Percentiles rank a stretch among this genome's conserved stretches.
phyloP scores from a whole-genome alignment of 2,888 invertebrate genomes.

The Ramazzottius varieornatus region DNA sequence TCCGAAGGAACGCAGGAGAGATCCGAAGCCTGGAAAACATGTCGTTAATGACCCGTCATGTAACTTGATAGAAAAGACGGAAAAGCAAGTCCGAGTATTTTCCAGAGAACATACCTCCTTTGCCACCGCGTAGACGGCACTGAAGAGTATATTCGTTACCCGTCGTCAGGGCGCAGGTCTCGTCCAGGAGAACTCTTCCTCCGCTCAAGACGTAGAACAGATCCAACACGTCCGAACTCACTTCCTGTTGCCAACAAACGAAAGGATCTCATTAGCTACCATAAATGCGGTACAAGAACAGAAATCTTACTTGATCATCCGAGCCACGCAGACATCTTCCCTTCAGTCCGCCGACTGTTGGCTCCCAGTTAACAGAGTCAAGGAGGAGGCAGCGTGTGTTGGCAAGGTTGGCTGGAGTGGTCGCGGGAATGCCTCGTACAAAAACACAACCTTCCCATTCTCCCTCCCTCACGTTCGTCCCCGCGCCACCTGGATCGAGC shows the following conservation, averaged over 20 bases:
- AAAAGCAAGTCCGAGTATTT: neutral
- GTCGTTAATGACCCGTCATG: neutral
- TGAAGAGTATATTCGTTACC: neutral
- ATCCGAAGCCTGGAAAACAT: conserved; percentile 44
- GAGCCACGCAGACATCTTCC: neutral
- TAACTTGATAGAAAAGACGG: neutral
- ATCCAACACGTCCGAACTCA: neutral
- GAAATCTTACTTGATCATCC: neutral
- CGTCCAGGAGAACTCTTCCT: neutral
- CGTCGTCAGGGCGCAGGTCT: neutral
- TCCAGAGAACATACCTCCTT: conserved; percentile 37
- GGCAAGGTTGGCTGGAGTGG: too few species aligned
- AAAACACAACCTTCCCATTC: too few species aligned
- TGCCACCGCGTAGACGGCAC: conserved; percentile 42
- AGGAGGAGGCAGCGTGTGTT: too few species aligned
- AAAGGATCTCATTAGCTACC: too few species aligned
- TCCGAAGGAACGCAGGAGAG: conserved; percentile 88
- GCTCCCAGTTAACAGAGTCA: neutral
- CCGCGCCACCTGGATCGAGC: too few species aligned
- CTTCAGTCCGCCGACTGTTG: neutral
- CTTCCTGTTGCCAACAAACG: too few species aligned
- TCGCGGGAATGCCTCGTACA: too few species aligned
- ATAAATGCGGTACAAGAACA: too few species aligned
- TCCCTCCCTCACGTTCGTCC: too few species aligned
- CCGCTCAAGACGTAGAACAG: neutral